phyloP scores from a whole-genome alignment of 2,888 invertebrate species.

The Trissoscelio sp. region DNA sequence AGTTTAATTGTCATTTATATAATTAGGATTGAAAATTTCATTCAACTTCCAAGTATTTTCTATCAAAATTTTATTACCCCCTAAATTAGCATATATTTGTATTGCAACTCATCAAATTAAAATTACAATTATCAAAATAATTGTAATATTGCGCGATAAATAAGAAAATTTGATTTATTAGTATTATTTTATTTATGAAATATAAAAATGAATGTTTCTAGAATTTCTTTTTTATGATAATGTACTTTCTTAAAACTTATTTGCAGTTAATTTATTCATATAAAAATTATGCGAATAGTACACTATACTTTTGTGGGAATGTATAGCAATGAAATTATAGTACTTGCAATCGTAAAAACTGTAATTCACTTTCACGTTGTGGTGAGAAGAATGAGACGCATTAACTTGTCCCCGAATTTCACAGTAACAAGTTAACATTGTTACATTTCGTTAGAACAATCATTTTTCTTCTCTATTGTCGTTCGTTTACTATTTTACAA shows the following conservation, averaged over 20 bases:
- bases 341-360: conserved; percentile 49
- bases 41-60: background rate
- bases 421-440: conserved; percentile 9
- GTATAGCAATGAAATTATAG: conserved; percentile 42
- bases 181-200: too few relatives aligned
- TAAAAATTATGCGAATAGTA: conserved; percentile 3
- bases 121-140: too few relatives aligned
- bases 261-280: conserved; percentile 25
- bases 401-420: conserved; percentile 32
- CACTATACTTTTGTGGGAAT: background rate
- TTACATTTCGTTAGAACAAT: background rate
- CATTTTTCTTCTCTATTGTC: background rate
- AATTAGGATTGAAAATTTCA: background rate
- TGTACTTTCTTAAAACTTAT: conserved; percentile 5
- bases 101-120: too few relatives aligned
- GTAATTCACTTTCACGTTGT: conserved; percentile 64
- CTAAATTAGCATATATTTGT: background rate
- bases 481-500: background rate
- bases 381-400: conserved; percentile 22
- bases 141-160: too few relatives aligned
- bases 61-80: conserved; percentile 3
- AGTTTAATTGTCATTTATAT: conserved; percentile 35
- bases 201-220: too few relatives aligned
- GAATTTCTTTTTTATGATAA: background rate
- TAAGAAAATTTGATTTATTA: too few relatives aligned